A percentile compares a stretch with the other conserved stretches of the same genome.
phyloP scores from a whole-genome alignment of 1,140 invertebrate species.

The Drosophila trapezifrons region DNA sequence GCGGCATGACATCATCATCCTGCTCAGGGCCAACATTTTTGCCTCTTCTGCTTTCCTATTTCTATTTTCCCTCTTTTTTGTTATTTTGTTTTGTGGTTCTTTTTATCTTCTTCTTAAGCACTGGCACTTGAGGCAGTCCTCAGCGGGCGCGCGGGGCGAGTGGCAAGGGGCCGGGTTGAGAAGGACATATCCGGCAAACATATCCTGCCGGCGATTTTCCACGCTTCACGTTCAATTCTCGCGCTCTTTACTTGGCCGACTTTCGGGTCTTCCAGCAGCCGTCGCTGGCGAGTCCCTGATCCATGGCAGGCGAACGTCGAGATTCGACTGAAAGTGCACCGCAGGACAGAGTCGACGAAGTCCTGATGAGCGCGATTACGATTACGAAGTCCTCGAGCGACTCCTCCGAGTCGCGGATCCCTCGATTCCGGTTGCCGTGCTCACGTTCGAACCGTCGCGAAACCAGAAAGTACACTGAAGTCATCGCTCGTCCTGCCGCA shows the following conservation, averaged over 20 bases:
- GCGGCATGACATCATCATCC: conserved; percentile 72
- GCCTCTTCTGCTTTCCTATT: conserved; percentile 25
- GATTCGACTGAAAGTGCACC: conserved; percentile 58
- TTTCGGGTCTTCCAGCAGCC: conserved; percentile 10
- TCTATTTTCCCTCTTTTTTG: conserved; percentile 12
- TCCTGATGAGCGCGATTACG: conserved; percentile 24
- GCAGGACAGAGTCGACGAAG: conserved; percentile 15
- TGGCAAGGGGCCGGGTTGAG: conserved; percentile 1
- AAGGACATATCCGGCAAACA: conserved; percentile 47
- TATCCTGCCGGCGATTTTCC: conserved; percentile 38
- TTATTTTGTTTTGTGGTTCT: conserved; percentile 31
- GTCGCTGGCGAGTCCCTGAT: conserved; percentile 44
- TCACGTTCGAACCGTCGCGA: conserved; percentile 74
- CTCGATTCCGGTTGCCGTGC: conserved; percentile 40
- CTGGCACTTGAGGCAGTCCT: conserved; percentile 44
- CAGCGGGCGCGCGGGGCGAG: conserved; percentile 8
- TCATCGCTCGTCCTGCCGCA: conserved; percentile 64
- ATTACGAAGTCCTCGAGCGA: conserved; percentile 31
- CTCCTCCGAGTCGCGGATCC: conserved; percentile 31
- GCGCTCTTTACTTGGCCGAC: conserved; percentile 20
- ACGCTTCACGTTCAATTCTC: conserved; percentile 33
- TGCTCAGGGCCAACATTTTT: conserved; percentile 47
- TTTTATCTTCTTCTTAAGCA: conserved; percentile 36
- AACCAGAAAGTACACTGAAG: conserved; percentile 77
- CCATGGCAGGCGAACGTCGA: conserved; percentile 60